Evolutionary conservation across 1,140 invertebrate genomes (phyloP), one percentile per base, ranked within the genome.

Genomic region (Eumeta japonica): DNA sequence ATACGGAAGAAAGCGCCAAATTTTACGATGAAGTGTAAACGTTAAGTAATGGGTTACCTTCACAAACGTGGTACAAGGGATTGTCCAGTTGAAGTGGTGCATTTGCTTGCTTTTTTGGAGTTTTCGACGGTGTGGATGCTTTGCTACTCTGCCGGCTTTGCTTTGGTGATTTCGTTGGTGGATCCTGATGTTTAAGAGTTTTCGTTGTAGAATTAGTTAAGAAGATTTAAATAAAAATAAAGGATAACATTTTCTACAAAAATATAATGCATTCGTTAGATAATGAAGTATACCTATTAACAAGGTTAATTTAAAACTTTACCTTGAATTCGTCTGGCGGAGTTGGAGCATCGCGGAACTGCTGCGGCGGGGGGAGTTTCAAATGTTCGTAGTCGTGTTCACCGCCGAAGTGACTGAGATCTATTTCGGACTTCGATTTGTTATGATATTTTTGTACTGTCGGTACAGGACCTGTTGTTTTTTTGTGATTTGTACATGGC

Each of bases 301-400:
- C 20, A 24, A 24, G n/a, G 5, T 24, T 24, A n/a, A 24, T 7
- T 24, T 7, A 24, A 7, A 24, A 5, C 16, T 16, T 43, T 60
- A 73, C 73, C 62, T 74, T 76, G 57, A 88, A 88, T 48, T 82
- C 81, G 51, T 88, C 85, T 0, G 87, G 87, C 7, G 82, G 81
- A 2, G 83, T 81, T n/a, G 85, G 84, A 16, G 84, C 81, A 72
- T 91, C 89, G 60, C 88, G 82, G 50, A 92, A 92, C 71, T 90
- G 88, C 50, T 89, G 86, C 0, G 89, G 89, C 1, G 89, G 89
- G 5, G 88, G 88, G 14, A 88, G 60, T 14, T 82, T 77, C 3
- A 90, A 79, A 53, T 89, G 85, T 56, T 89, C 87, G 52, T 87
- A 86, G 10, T 84, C 81, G 51, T 82, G 79, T 27, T 84, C 78